A percentile compares a stretch with the other conserved stretches of the same genome.
Conservation (phyloP, 2,888 invertebrate species). For the Trichogramma dendrolimi region DNA sequence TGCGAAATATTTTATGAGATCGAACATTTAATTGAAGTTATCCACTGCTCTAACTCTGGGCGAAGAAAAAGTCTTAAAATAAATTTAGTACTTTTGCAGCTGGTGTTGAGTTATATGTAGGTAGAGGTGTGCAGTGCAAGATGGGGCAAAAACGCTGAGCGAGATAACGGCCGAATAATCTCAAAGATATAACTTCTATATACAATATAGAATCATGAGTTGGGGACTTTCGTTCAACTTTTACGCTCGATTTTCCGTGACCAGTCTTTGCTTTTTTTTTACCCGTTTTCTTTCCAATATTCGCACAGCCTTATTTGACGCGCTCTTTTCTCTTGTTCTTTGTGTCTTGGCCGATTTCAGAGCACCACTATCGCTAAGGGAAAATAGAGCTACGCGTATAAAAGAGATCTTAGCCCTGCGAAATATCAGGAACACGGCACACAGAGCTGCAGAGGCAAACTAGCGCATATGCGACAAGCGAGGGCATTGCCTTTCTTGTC, state of each 20-base stretch:
- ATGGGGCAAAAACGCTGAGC: conserved; percentile 1
- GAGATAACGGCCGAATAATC: conserved; percentile 28
- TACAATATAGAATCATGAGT: too few relatives aligned
- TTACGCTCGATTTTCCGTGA: conserved; percentile 23
- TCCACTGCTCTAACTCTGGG: conserved; percentile 6
- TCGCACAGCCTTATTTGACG: not conserved
- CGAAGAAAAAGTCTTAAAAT: not conserved
- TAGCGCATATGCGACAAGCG: conserved; percentile 25
- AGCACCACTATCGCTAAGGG: not conserved
- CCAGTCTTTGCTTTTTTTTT: conserved; percentile 9
- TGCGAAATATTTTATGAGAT: too few relatives aligned
- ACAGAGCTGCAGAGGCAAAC: conserved; percentile 8
- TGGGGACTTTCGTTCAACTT: conserved; percentile 22
- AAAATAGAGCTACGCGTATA: not conserved
- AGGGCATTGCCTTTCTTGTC: conserved; percentile 29
- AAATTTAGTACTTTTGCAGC: too few relatives aligned
- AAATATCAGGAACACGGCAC: conserved; percentile 12
- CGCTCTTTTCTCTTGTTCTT: too few relatives aligned
- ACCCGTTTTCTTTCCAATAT: not conserved
- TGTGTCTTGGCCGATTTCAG: too few relatives aligned
- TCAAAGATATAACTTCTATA: not conserved
- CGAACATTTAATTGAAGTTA: conserved; percentile 19
- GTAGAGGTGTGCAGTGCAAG: not conserved
- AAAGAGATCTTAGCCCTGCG: conserved; percentile 18
- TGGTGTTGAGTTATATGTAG: too few relatives aligned